These are phyloP conservation scores for Eucidaris tribuloides DNA, from an alignment of 35 echinoderm and acorn worm genomes.

Conservation along the genomic window DNA sequence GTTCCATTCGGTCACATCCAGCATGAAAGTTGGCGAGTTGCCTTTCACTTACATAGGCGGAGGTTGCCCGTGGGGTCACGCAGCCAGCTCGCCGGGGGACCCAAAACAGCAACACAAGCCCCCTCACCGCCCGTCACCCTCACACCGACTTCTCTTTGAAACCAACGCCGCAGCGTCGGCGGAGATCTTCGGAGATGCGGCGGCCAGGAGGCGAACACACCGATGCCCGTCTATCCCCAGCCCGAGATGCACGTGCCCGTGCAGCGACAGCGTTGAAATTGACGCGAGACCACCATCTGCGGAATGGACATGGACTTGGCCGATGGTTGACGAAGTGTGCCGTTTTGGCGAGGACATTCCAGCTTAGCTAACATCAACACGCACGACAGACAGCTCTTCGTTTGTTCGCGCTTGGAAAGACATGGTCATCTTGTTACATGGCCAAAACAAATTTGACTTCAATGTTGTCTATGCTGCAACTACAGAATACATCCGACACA, in stretches of 20 bases:
- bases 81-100: not conserved
- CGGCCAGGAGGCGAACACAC: not conserved
- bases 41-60: not conserved
- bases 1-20: not conserved
- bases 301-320: slow-evolving; percentile 49
- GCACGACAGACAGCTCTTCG: slow-evolving; percentile 51
- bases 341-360: slow-evolving; percentile 21
- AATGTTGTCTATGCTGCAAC: slow-evolving; percentile 20
- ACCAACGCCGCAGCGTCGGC: not conserved
- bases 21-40: slow-evolving; percentile 19
- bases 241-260: slow-evolving; percentile 37
- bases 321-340: slow-evolving; percentile 53
- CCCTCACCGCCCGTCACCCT: not conserved
- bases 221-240: not conserved
- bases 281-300: slow-evolving; percentile 7
- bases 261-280: slow-evolving; percentile 41
- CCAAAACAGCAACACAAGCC: not conserved
- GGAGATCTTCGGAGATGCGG: not conserved
- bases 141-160: not conserved
- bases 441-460: slow-evolving; percentile 79
- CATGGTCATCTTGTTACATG: slow-evolving; percentile 92
- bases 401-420: slow-evolving; percentile 93
- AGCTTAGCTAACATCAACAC: slow-evolving; percentile 37
- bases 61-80: not conserved
- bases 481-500: not conserved